Evolutionary conservation across 2,797 vertebrate genomes (phyloP).

Genomic region (Centropyge bicolor): DNA sequence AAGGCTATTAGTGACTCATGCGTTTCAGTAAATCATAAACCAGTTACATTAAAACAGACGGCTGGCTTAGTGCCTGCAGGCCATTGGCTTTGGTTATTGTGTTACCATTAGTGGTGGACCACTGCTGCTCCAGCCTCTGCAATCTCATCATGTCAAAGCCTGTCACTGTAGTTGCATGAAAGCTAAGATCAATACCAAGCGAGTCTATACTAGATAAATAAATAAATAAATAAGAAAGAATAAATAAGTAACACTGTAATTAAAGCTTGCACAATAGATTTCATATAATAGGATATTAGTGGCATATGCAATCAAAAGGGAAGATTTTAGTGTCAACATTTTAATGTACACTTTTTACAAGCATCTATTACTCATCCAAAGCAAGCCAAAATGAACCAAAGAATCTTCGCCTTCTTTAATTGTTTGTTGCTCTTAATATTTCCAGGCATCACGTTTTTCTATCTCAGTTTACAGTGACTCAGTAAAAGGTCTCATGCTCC

Average conservation of each 20-base stretch:
- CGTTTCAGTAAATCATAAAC: conserved; percentile 74
- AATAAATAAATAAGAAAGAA: conserved; percentile 61
- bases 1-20: conserved; percentile 36
- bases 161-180: conserved; percentile 43
- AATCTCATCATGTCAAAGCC: conserved; percentile 46
- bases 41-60: conserved; percentile 62
- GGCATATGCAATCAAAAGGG: not conserved
- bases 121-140: conserved; percentile 38
- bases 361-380: conserved; percentile 3
- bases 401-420: not conserved
- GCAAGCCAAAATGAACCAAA: not conserved
- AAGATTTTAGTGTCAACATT: not conserved
- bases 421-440: not conserved
- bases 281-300: conserved; percentile 20
- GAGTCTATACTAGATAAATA: conserved; percentile 48
- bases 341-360: not conserved
- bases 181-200: conserved; percentile 65
- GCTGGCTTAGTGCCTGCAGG: conserved; percentile 17
- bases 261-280: conserved; percentile 37
- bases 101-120: conserved; percentile 59
- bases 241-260: conserved; percentile 37
- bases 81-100: conserved; percentile 59
- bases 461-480: conserved; percentile 33
- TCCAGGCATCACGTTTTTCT: conserved; percentile 23
- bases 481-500: conserved; percentile 43